phyloP scores from a whole-genome alignment of 2,888 invertebrate genomes.

The Caenorhabditis sulstoni region DNA sequence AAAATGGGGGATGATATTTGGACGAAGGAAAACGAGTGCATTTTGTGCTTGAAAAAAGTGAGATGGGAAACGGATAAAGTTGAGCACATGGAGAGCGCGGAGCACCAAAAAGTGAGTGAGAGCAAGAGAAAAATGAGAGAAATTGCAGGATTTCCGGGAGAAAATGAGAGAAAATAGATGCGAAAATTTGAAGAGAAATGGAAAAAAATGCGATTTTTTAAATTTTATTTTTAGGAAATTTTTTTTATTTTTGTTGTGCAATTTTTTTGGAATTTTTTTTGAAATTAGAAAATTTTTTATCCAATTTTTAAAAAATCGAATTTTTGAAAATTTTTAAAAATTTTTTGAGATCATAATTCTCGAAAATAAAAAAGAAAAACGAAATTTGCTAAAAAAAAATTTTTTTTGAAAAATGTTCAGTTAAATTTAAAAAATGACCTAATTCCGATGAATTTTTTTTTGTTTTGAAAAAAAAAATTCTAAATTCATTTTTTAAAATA shows the following conservation, averaged over 20 bases:
- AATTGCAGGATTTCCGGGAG: no score
- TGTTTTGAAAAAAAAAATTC: no score
- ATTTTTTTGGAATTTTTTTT: neutral
- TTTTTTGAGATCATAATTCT: neutral
- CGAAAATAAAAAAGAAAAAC: no score
- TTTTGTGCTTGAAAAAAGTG: slow-evolving; percentile 4
- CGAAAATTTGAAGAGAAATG: no score
- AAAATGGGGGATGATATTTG: slow-evolving; percentile 15
- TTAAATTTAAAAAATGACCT: no score
- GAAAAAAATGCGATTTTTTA: neutral
- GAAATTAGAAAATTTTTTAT: neutral
- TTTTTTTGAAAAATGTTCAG: no score
- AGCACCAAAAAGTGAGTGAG: slow-evolving; percentile 21
- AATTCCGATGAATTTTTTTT: no score
- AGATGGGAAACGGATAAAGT: neutral
- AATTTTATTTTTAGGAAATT: neutral
- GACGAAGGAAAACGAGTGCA: slow-evolving; percentile 8
- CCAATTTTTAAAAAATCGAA: neutral
- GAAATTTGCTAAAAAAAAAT: no score
- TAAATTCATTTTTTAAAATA: neutral
- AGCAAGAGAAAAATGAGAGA: neutral
- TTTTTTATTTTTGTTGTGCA: no score
- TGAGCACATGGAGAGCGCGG: neutral
- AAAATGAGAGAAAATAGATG: no score
- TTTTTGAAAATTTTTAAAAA: neutral